phyloP scores from a whole-genome alignment of 2,113 vertebrate species.

The Pterocles orientalis region DNA sequence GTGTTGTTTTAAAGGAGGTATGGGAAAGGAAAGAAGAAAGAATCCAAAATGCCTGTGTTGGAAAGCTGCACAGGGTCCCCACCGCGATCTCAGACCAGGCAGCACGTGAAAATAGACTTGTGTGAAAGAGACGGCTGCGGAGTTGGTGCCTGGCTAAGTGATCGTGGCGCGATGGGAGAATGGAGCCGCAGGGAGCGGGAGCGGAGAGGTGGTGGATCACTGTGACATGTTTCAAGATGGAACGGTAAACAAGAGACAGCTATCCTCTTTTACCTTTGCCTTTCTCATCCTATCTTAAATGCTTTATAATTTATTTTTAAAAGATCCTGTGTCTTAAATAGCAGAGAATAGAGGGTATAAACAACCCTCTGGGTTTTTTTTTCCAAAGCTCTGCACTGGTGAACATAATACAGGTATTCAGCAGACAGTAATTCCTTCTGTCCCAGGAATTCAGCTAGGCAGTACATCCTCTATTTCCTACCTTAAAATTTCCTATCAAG shows the following conservation, averaged over 20 bases:
- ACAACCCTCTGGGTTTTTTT: neutral
- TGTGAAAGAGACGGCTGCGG: neutral
- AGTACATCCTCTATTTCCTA: neutral
- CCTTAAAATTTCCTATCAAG: neutral
- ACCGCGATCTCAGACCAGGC: accelerated
- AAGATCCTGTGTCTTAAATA: neutral
- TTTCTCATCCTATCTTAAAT: neutral
- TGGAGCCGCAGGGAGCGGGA: neutral
- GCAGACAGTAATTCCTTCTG: neutral
- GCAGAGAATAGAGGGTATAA: neutral
- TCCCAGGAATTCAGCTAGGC: neutral
- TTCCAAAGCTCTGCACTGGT: neutral
- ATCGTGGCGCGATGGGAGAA: accelerated
- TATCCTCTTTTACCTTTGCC: neutral
- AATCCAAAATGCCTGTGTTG: neutral
- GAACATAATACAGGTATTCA: neutral
- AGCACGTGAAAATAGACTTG: neutral
- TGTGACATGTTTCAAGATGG: neutral
- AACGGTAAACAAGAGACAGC: neutral
- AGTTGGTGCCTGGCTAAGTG: neutral
- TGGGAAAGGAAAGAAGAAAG: too few species aligned
- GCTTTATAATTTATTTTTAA: neutral
- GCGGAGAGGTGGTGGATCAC: neutral
- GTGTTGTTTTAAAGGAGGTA: neutral
- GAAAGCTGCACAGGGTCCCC: neutral